Percentiles rank a stretch among this genome's conserved stretches.
Conservation (phyloP, 2,113 vertebrate species). For the Eubucco bourcierii region DNA sequence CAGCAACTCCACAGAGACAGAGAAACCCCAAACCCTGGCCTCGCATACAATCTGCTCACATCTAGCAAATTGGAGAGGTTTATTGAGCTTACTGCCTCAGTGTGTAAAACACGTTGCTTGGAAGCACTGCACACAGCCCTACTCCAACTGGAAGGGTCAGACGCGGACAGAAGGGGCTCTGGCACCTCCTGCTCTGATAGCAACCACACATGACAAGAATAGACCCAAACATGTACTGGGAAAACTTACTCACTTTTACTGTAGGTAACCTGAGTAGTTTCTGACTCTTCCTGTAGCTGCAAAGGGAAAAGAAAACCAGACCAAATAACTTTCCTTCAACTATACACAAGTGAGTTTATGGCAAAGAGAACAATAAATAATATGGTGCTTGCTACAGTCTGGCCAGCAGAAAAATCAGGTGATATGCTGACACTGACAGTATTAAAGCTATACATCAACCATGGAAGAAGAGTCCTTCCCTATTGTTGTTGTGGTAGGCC, state of each 20-base stretch:
- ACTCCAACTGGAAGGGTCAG: background rate
- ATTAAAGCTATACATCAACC: background rate
- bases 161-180: background rate
- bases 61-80: background rate
- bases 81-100: background rate
- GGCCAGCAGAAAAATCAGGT: background rate
- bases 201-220: background rate
- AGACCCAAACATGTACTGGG: background rate
- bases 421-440: background rate
- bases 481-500: too few species aligned
- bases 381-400: background rate
- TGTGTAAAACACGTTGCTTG: background rate
- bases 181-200: background rate
- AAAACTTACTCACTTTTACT: background rate
- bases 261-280: background rate
- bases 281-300: background rate
- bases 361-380: background rate
- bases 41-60: fast-evolving
- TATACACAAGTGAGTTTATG: background rate
- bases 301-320: background rate
- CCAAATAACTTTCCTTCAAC: background rate
- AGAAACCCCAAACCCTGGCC: background rate
- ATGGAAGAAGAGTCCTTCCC: background rate
- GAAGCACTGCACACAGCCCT: fast-evolving
- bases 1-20: background rate